Evolutionary conservation across 1,140 invertebrate species (phyloP).

Genomic region (Metaphire vulgaris): DNA sequence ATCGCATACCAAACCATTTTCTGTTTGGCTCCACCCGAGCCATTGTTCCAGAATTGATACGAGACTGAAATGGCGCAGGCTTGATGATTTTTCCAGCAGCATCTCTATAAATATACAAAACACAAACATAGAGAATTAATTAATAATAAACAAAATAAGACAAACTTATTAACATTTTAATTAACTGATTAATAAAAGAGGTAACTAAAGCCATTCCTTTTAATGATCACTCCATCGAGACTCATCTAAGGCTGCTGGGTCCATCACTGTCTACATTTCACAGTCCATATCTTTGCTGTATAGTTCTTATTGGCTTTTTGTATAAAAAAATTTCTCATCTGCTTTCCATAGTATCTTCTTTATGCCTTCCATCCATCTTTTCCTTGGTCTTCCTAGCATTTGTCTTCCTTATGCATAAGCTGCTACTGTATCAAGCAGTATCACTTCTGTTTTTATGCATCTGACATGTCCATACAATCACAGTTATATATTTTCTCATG

Average conservation of each 20-base stretch:
- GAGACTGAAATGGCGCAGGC: constrained; percentile 89
- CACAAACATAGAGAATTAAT: not conserved
- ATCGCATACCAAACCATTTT: constrained; percentile 89
- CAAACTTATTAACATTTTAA: not conserved
- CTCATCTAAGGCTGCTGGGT: not conserved
- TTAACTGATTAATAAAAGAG: not conserved
- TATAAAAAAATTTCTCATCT: no score
- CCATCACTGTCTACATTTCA: not conserved
- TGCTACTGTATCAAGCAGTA: no score
- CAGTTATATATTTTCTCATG: no score
- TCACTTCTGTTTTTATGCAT: no score
- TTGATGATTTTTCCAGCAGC: constrained; percentile 82
- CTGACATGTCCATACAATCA: no score
- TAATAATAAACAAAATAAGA: not conserved
- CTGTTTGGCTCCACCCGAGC: constrained; percentile 93
- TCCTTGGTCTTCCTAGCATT: no score
- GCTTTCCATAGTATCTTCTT: no score
- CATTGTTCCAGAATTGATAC: constrained; percentile 76
- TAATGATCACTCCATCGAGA: no score
- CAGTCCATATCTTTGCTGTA: not conserved
- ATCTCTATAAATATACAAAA: constrained; percentile 56
- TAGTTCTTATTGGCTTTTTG: no score
- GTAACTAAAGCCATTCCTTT: not conserved
- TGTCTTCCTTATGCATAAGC: no score
- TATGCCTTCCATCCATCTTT: no score